phyloP scores from a whole-genome alignment of 2,888 invertebrate species.

The Torymus aiolomorphi region DNA sequence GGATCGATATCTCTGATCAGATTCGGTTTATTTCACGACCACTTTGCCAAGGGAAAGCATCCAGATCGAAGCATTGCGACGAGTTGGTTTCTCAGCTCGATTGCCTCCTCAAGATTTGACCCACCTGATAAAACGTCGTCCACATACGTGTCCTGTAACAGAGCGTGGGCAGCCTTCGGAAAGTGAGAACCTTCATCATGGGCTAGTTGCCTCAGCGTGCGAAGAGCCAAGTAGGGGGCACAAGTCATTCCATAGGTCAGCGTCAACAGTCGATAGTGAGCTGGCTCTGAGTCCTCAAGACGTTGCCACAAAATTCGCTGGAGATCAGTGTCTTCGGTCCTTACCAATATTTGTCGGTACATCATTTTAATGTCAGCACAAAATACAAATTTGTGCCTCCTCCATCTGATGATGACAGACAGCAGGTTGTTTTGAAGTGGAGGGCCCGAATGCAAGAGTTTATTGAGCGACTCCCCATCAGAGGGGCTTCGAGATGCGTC shows the following conservation, averaged over 20 bases:
- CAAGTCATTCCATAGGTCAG: not conserved
- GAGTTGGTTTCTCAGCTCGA: too few species aligned
- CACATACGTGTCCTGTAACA: not conserved
- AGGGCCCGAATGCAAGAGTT: too few species aligned
- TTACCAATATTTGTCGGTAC: not conserved
- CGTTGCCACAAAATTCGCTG: not conserved
- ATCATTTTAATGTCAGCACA: too few species aligned
- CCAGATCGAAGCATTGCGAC: too few species aligned
- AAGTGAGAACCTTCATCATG: slow-evolving; percentile 75
- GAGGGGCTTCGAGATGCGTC: too few species aligned
- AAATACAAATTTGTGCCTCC: not conserved
- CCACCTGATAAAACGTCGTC: too few species aligned
- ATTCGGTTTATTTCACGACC: too few species aligned
- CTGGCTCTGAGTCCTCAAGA: too few species aligned
- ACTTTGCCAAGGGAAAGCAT: too few species aligned
- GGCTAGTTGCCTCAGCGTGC: slow-evolving; percentile 85
- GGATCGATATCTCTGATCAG: too few species aligned
- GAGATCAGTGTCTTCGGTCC: not conserved
- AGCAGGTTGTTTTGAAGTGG: not conserved
- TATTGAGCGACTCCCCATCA: too few species aligned
- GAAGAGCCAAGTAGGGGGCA: not conserved
- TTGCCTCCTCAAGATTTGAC: too few species aligned
- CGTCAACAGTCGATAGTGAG: not conserved
- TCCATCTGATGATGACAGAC: not conserved
- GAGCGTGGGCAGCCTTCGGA: not conserved